Conservation (phyloP, 2,888 invertebrate genomes). For the Maniola hyperantus region DNA sequence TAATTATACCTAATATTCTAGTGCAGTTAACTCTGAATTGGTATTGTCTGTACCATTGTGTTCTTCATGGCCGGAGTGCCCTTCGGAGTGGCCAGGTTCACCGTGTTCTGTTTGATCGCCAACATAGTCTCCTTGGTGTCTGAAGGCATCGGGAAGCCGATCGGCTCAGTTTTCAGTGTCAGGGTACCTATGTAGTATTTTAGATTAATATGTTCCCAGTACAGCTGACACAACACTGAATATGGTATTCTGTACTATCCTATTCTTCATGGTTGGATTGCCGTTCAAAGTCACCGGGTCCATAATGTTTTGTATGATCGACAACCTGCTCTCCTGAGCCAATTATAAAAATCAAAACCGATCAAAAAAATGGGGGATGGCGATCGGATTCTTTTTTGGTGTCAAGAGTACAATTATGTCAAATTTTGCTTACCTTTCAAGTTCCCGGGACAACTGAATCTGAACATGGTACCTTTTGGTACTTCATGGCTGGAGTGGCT, state of each 20-base stretch:
- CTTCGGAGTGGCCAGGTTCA: slow-evolving; percentile 84
- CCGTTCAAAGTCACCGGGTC: slow-evolving; percentile 86
- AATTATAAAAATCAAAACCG: too few species aligned
- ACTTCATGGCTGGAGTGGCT: too few species aligned
- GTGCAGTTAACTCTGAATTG: too few species aligned
- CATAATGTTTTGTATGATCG: slow-evolving; percentile 85
- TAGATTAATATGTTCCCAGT: too few species aligned
- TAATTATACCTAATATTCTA: slow-evolving; percentile 84
- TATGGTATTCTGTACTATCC: slow-evolving; percentile 82
- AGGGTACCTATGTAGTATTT: slow-evolving; percentile 77
- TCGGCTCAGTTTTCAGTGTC: slow-evolving; percentile 50
- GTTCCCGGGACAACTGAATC: too few species aligned
- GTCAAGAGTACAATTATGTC: too few species aligned
- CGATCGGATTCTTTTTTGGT: slow-evolving; percentile 85
- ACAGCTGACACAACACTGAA: slow-evolving; percentile 83
- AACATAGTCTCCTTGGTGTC: slow-evolving; percentile 88
- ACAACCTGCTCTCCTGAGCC: slow-evolving; percentile 86
- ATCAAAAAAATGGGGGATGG: slow-evolving; percentile 90
- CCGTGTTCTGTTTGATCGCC: slow-evolving; percentile 85
- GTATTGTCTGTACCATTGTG: slow-evolving; percentile 83
- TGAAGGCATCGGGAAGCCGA: slow-evolving; percentile 90
- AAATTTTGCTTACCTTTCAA: too few species aligned
- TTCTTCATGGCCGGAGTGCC: slow-evolving; percentile 88
- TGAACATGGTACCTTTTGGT: too few species aligned
- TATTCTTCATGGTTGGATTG: slow-evolving; percentile 86